A percentile compares a stretch with the other conserved stretches of the same genome.
These are phyloP conservation scores for Fistularia tabacaria DNA, from an alignment of 2,797 vertebrate genomes.

Conservation along the genomic window DNA sequence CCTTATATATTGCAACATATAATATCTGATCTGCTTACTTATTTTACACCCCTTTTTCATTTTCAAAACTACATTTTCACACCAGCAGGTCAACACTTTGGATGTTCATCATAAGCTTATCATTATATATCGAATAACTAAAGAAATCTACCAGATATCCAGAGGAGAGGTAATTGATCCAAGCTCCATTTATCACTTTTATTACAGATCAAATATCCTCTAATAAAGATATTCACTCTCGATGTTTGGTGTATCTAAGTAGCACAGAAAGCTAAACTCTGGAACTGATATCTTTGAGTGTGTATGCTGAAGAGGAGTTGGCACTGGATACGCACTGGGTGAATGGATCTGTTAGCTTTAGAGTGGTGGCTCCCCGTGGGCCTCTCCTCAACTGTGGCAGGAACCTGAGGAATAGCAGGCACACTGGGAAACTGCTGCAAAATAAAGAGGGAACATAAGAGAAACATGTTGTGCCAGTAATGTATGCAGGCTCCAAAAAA, in stretches of 20 bases:
- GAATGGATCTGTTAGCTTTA: constrained; percentile 66
- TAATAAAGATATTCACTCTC: constrained; percentile 48
- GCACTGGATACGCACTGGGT: constrained; percentile 56
- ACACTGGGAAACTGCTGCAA: constrained; percentile 53
- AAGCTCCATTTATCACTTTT: constrained; percentile 62
- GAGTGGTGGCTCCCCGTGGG: constrained; percentile 62
- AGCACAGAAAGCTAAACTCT: constrained; percentile 36
- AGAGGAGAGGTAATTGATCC: constrained; percentile 34
- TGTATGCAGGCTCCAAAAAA: constrained; percentile 52
- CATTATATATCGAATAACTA: constrained; percentile 43
- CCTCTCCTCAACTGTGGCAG: constrained; percentile 56
- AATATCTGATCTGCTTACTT: too few species aligned
- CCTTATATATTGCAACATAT: too few species aligned
- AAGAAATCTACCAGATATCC: constrained; percentile 50
- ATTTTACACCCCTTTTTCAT: too few species aligned
- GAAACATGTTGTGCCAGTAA: constrained; percentile 69
- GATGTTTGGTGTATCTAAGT: constrained; percentile 51
- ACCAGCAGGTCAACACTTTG: too few species aligned
- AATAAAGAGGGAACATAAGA: constrained; percentile 66
- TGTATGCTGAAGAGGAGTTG: constrained; percentile 48
- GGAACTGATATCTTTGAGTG: constrained; percentile 44
- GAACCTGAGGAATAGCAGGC: constrained; percentile 70
- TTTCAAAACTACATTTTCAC: too few species aligned
- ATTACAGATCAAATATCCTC: constrained; percentile 28
- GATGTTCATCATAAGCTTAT: constrained; percentile 5